phyloP scores from a whole-genome alignment of 2,888 invertebrate genomes.

The Margaritifera margaritifera region DNA sequence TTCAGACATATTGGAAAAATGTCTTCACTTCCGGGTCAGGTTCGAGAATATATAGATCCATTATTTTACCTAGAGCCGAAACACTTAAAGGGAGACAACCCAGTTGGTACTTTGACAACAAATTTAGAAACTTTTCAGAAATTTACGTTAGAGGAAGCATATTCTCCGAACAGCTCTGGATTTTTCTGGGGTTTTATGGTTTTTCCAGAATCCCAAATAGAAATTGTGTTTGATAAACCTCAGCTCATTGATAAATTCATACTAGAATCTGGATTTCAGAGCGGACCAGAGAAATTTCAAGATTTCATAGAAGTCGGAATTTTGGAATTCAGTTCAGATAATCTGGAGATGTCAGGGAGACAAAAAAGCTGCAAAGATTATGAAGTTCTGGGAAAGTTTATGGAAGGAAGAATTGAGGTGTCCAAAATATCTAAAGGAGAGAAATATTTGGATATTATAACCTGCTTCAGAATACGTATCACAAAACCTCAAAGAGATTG shows the following conservation, averaged over 20 bases:
- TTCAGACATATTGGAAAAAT: slow-evolving; percentile 17
- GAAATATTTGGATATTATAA: neutral
- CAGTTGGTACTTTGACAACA: slow-evolving; percentile 64
- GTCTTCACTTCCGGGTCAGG: slow-evolving; percentile 15
- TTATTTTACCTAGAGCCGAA: slow-evolving; percentile 10
- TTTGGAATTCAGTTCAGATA: slow-evolving; percentile 10
- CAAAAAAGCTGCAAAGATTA: slow-evolving; percentile 11
- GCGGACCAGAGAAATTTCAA: neutral
- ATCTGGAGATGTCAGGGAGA: neutral
- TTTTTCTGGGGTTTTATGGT: slow-evolving; percentile 19
- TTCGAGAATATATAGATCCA: slow-evolving; percentile 25
- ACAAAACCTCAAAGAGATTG: slow-evolving; percentile 15
- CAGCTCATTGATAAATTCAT: slow-evolving; percentile 10
- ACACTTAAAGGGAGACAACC: slow-evolving; percentile 46
- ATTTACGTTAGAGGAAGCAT: slow-evolving; percentile 63
- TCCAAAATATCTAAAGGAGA: neutral
- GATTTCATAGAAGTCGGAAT: slow-evolving; percentile 15
- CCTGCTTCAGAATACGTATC: slow-evolving; percentile 17
- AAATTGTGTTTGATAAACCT: slow-evolving; percentile 14
- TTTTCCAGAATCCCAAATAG: slow-evolving; percentile 11
- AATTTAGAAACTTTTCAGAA: slow-evolving; percentile 61
- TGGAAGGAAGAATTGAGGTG: slow-evolving; percentile 10
- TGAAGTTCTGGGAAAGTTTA: slow-evolving; percentile 5
- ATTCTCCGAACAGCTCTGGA: slow-evolving; percentile 14
- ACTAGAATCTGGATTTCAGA: slow-evolving; percentile 12